Evolutionary conservation across 2,797 vertebrate species (phyloP), one percentile per base, ranked within the genome.

Genomic region (Lateolabrax maculatus): DNA sequence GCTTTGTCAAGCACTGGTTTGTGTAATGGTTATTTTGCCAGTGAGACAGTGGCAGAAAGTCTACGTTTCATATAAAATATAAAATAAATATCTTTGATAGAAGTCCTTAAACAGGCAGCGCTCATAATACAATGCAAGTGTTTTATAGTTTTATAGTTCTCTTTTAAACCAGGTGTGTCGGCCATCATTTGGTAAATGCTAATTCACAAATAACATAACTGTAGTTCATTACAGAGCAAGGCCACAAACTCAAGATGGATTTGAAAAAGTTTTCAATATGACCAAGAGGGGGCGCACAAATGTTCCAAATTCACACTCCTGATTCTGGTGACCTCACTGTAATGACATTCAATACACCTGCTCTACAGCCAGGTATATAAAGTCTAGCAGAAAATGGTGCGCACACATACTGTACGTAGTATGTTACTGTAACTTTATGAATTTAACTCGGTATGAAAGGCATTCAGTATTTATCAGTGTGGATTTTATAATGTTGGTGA

Each of bases 241-340:
- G 15, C 19, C 51, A 36, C 15, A 80, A 61, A 44, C 4, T 0
- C 2, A 36, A 62, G 12, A 23, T 29, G 55, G 9, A 53, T 37
- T 44, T 16, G 18, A 41, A 65, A 48, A n/a, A 52, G 15, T 79
- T 77, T 75, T 41, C 6, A 84, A 63, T 71, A 21, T 66, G 48
- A 63, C 91, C 93, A 92, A 61, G 36, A 87, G 91, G 71, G 75
- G 92, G 90, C 23, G 86, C 74, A 84, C 71, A 86, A 75, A 75
- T 49, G 51, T 31, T 75, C 69, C 34, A 79, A 56, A 76, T 84
- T 68, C 56, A 60, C 25, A n/a, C 15, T 63, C 21, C 27, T 63
- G 57, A 62, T 19, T 29, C 36, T 29, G 4, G 39, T 65, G 15
- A 74, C 51, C 29, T 9, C n/a, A 39, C 53, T 36, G 11, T 3